Conservation (phyloP, 2,888 invertebrate genomes). For the Apomyelois bistriatella region DNA sequence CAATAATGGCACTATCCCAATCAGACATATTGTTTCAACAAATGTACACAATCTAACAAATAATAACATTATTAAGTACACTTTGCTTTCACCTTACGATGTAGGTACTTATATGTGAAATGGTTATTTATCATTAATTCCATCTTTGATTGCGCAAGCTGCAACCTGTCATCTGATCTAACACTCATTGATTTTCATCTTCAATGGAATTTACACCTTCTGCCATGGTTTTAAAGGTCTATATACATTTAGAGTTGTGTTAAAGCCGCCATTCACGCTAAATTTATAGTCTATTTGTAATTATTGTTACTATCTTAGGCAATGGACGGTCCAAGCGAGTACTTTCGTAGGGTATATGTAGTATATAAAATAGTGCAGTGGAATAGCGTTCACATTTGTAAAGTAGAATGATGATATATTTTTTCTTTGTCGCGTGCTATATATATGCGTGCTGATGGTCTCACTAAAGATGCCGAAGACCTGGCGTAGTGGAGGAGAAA, state of each 20-base stretch:
- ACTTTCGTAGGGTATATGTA: not conserved
- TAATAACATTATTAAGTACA: not conserved
- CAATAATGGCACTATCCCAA: too few relatives aligned
- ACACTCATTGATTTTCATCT: conserved; percentile 6
- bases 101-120: conserved; percentile 3
- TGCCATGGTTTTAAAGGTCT: not conserved
- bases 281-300: conserved; percentile 9
- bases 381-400: not conserved
- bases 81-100: not conserved
- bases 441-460: too few relatives aligned
- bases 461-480: too few relatives aligned
- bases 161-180: conserved; percentile 6
- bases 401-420: too few relatives aligned
- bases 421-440: too few relatives aligned
- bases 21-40: not conserved
- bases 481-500: too few relatives aligned
- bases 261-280: not conserved
- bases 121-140: conserved; percentile 7
- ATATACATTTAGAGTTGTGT: not conserved
- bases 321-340: not conserved
- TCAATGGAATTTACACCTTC: not conserved
- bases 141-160: conserved; percentile 8
- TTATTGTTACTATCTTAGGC: conserved; percentile 10
- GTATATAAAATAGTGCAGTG: not conserved
- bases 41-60: not conserved